Conservation (phyloP, 2,888 invertebrate species). For the Epiblema foenella region DNA sequence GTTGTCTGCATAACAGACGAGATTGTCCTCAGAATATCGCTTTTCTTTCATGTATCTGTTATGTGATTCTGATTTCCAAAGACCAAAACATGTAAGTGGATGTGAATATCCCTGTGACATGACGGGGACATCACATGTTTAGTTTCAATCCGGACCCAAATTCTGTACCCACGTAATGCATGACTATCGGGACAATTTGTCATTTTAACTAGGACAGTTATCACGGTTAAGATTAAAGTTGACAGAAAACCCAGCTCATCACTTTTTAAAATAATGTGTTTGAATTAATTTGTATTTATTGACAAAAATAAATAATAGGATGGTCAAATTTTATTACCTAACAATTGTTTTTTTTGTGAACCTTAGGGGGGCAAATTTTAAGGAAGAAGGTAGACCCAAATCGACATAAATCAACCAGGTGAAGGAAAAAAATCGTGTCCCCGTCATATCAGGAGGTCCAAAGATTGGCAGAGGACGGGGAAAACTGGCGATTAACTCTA, state of each 20-base stretch:
- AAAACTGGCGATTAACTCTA: too few relatives aligned
- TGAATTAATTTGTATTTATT: slow-evolving; percentile 21
- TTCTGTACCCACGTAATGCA: neutral
- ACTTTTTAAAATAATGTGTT: slow-evolving; percentile 7
- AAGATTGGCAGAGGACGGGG: too few relatives aligned
- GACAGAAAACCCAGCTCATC: neutral
- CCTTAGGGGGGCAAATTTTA: too few relatives aligned
- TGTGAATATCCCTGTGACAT: too few relatives aligned
- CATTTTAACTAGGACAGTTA: neutral
- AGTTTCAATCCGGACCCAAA: neutral
- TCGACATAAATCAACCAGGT: too few relatives aligned
- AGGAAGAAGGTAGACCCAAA: too few relatives aligned
- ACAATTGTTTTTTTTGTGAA: too few relatives aligned
- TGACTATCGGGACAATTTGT: neutral
- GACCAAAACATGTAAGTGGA: neutral
- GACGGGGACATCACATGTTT: neutral
- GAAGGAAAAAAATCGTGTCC: too few relatives aligned
- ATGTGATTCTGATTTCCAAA: neutral
- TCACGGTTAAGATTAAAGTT: neutral
- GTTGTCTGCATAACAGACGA: neutral
- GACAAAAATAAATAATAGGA: slow-evolving; percentile 26
- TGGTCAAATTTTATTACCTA: slow-evolving; percentile 10
- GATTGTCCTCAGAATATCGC: neutral
- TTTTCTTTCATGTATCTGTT: neutral
- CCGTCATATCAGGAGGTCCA: too few relatives aligned